Evolutionary conservation across 2,113 vertebrate genomes (phyloP).

Genomic region (Irena cyanogastra): DNA sequence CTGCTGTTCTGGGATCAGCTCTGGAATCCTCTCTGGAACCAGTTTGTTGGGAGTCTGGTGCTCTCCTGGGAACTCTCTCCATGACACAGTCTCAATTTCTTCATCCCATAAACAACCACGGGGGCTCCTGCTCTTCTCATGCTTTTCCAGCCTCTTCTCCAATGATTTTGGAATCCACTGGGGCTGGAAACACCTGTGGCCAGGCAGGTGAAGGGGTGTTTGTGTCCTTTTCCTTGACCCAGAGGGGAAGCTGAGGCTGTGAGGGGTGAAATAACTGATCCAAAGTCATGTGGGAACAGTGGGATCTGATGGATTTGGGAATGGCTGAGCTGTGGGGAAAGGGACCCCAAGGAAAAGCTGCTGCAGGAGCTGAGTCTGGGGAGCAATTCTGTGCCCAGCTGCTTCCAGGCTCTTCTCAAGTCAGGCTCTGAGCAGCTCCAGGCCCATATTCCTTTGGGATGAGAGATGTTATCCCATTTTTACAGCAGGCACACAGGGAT

Average conservation of each 20-base stretch:
- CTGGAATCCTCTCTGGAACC: neutral
- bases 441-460: neutral
- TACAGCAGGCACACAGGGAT: neutral
- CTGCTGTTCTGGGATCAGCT: neutral
- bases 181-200: neutral
- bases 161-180: neutral
- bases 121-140: neutral
- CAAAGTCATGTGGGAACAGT: fast-evolving
- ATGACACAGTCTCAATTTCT: neutral
- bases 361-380: fast-evolving
- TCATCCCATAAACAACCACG: neutral
- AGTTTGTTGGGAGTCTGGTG: neutral
- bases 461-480: neutral
- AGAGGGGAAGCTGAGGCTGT: neutral
- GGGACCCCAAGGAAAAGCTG: neutral
- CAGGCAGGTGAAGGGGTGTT: neutral
- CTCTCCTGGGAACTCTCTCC: neutral
- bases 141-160: neutral
- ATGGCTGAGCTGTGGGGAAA: neutral
- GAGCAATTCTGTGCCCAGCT: neutral
- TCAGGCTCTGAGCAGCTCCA: neutral
- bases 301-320: fast-evolving
- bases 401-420: fast-evolving
- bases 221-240: fast-evolving
- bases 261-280: neutral